Base-by-base conservation (phyloP, 2,888 invertebrate genomes). In the Meiosimyza platycephala region DNA sequence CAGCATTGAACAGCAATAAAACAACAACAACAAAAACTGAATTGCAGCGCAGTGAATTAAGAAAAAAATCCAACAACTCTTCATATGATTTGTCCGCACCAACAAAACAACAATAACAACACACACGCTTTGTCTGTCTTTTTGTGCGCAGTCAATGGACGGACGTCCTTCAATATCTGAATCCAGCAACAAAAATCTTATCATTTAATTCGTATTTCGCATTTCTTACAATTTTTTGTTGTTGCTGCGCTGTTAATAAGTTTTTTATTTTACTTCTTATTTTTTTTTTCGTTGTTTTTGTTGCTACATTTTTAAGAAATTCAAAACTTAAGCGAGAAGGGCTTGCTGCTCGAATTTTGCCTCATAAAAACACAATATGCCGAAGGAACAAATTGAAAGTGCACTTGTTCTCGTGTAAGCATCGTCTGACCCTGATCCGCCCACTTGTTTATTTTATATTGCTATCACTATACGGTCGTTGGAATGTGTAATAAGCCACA, bases 161-260 rank as follows among this genome's bases (percentile, higher is more conserved):
- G 80, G 75, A 78, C 80, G 81, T 80, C 81, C 80, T 81, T 80
- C 80, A 76, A 72, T 72, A 69, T 57, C 70, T 51, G 64, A 57
- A 71, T 1, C 50, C 57, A 57, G n/a, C 57, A 64, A 71, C 70
- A 72, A 55, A 40, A 51, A 66, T 60, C 67, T 28, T 52, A 60
- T 66, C 70, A 55, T 71, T 63, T 67, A 47, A 6, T 57, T 50
- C 63, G 54, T 70, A 51, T 18, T 71, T 68, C 72, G 71, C 59
- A 71, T 73, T 74, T 68, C 16, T 59, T 74, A 52, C 54, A 54
- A 54, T 72, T 60, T 28, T 69, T 62, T 40, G 9, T 51, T 59
- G 51, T 48, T n/a, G 40, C 48, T 52, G 18, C 48, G 54, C 15
- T 71, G 16, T 64, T 73, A 48, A n/a, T 28, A 28, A 28, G 16